Conservation (phyloP, 2,797 vertebrate species). For the Syngnathus acus region DNA sequence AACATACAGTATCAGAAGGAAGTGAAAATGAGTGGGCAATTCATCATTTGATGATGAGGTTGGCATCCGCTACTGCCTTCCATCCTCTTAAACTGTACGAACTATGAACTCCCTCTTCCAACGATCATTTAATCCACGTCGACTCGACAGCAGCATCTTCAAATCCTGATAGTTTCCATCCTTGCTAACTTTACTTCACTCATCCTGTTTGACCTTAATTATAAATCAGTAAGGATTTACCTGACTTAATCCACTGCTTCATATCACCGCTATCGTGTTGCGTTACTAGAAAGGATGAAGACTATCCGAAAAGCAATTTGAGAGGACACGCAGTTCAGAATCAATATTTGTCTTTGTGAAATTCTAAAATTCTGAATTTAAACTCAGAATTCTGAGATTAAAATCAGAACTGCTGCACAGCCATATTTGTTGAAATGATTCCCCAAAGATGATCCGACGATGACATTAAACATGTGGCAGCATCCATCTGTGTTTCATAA, state of each 20-base stretch:
- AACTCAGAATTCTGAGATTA: no score
- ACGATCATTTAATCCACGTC: background rate
- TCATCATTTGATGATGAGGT: background rate
- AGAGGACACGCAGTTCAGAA: no score
- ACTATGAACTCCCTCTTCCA: background rate
- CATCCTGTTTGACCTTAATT: no score
- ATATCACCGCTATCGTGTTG: no score
- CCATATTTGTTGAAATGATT: conserved; percentile 9
- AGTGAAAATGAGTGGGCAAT: background rate
- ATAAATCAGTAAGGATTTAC: no score
- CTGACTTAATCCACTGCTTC: no score
- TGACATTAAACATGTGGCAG: conserved; percentile 24
- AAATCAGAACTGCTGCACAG: no score
- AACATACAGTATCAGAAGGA: background rate
- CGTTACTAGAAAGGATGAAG: no score
- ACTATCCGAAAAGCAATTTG: no score
- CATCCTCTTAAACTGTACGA: background rate
- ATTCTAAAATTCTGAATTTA: background rate
- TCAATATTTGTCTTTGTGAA: background rate
- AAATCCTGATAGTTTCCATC: background rate
- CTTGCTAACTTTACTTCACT: background rate
- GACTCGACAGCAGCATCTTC: background rate
- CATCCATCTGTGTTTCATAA: conserved; percentile 30
- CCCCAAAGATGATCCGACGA: conserved; percentile 12
- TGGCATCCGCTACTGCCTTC: background rate